phyloP scores from a whole-genome alignment of 2,113 vertebrate species.

The Urocitellus parryii region DNA sequence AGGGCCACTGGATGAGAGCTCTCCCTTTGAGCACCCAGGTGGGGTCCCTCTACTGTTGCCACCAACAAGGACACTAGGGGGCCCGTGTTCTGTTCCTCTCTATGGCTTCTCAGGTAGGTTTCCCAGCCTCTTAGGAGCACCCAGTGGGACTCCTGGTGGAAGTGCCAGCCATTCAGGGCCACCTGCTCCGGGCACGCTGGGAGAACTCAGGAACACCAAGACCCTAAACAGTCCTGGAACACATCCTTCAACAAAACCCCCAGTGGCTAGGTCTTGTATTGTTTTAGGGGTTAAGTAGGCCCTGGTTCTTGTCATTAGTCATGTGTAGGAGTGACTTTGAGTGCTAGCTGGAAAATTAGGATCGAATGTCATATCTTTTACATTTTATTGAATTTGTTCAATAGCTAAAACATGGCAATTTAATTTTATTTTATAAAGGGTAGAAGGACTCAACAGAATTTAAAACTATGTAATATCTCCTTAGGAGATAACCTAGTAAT shows the following conservation, averaged over 20 bases:
- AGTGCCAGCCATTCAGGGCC: neutral
- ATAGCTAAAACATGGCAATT: neutral
- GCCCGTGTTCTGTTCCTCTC: rapidly evolving
- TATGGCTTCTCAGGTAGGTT: rapidly evolving
- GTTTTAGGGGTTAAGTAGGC: neutral
- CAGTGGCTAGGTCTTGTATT: rapidly evolving
- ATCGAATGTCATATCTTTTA: neutral
- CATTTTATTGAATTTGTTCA: neutral
- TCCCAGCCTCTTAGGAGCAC: rapidly evolving
- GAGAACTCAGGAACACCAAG: neutral
- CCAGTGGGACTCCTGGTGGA: neutral
- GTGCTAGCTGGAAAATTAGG: neutral
- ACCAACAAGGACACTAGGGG: rapidly evolving
- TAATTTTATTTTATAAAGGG: neutral
- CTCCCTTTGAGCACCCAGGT: neutral
- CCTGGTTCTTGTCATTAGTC: neutral
- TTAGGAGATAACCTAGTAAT: neutral
- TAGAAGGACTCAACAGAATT: neutral
- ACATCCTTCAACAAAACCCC: rapidly evolving
- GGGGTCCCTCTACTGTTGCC: neutral
- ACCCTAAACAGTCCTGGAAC: neutral
- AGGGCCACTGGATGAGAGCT: neutral
- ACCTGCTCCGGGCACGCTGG: neutral
- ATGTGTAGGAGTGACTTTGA: neutral
- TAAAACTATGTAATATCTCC: neutral